These are phyloP conservation scores for Enteromius argenteus DNA, from an alignment of 2,797 vertebrate species.

Conservation along the genomic window DNA sequence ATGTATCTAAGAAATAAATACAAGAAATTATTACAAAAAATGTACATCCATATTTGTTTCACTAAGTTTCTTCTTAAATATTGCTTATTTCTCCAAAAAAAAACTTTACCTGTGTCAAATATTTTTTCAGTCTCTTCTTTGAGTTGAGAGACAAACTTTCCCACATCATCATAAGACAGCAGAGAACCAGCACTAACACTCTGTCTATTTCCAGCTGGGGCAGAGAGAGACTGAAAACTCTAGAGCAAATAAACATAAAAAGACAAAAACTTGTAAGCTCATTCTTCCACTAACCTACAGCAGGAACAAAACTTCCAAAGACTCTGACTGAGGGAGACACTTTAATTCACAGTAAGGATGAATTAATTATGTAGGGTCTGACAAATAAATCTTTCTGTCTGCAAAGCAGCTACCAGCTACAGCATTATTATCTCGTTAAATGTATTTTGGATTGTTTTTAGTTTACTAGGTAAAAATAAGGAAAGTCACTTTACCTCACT, in stretches of 20 bases:
- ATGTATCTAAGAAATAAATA: slow-evolving; percentile 23
- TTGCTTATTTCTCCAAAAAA: not conserved
- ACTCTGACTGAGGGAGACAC: no score
- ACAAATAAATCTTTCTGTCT: no score
- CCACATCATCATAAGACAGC: slow-evolving; percentile 42
- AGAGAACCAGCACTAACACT: slow-evolving; percentile 16
- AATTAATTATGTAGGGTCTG: no score
- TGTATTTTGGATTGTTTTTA: no score
- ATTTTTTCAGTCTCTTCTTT: slow-evolving; percentile 46
- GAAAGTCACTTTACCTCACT: not conserved
- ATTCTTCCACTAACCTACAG: not conserved
- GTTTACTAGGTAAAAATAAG: not conserved
- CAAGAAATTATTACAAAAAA: not conserved
- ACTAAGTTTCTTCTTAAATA: not conserved
- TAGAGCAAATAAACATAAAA: not conserved
- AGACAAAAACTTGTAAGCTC: not conserved
- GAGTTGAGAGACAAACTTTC: slow-evolving; percentile 48
- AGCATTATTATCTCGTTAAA: no score
- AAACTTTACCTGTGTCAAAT: slow-evolving; percentile 36
- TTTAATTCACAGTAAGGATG: no score
- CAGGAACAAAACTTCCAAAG: not conserved
- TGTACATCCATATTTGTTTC: no score
- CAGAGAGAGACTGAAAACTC: slow-evolving; percentile 38
- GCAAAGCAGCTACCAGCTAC: no score
- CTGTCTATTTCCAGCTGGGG: not conserved